phyloP scores from a whole-genome alignment of 1,140 invertebrate genomes.

The Apis cerana region DNA sequence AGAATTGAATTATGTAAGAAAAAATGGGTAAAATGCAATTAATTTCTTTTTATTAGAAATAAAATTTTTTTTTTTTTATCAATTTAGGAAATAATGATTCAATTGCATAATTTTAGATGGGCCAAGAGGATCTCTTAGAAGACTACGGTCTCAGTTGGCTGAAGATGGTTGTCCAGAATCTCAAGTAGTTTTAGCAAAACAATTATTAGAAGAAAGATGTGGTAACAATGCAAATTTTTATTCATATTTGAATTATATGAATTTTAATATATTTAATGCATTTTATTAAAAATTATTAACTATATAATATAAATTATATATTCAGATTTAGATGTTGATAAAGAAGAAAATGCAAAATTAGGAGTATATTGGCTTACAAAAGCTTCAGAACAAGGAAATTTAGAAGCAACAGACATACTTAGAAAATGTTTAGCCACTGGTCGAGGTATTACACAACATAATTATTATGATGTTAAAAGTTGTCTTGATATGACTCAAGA shows the following conservation, averaged over 20 bases:
- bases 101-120: slow-evolving; percentile 81
- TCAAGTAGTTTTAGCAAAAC: slow-evolving; percentile 89
- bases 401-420: slow-evolving; percentile 91
- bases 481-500: slow-evolving; percentile 91
- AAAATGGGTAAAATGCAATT: neutral
- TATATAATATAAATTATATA: slow-evolving; percentile 30
- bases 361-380: slow-evolving; percentile 94
- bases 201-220: slow-evolving; percentile 86
- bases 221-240: slow-evolving; percentile 78
- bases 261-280: too few relatives aligned
- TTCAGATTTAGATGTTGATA: slow-evolving; percentile 82
- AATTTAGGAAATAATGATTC: neutral
- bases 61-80: neutral
- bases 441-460: slow-evolving; percentile 90
- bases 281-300: too few relatives aligned
- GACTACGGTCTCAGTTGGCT: slow-evolving; percentile 87
- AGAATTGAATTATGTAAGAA: neutral
- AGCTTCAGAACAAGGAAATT: slow-evolving; percentile 94
- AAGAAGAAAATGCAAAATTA: slow-evolving; percentile 84
- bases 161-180: slow-evolving; percentile 91
- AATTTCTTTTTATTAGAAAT: neutral
- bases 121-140: slow-evolving; percentile 84
- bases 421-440: slow-evolving; percentile 89
- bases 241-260: neutral
- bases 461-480: slow-evolving; percentile 90